Percentiles rank a stretch among this genome's conserved stretches.
Evolutionary conservation across 2,113 vertebrate genomes (phyloP).

Genomic region (Microcebus tavaratra): DNA sequence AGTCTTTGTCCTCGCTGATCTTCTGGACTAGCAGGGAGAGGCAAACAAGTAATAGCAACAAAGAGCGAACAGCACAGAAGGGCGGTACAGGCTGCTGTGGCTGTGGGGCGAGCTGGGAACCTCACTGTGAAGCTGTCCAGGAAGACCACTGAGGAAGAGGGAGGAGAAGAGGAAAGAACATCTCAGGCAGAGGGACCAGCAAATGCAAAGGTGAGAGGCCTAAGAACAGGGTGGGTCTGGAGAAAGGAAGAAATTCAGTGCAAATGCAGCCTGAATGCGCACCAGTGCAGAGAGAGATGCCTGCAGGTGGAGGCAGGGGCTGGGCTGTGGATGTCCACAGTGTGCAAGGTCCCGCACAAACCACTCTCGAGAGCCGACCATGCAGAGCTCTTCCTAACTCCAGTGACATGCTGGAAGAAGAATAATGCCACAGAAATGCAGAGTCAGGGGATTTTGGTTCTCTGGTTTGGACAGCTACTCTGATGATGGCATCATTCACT

Average conservation of each 20-base stretch:
- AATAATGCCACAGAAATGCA: too few species aligned
- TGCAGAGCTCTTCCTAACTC: too few species aligned
- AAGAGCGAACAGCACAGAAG: background rate
- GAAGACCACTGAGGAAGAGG: background rate
- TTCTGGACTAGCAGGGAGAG: background rate
- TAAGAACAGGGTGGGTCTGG: background rate
- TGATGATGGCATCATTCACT: background rate
- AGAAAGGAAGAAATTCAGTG: background rate
- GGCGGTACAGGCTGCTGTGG: accelerated
- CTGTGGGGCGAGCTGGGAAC: too few species aligned
- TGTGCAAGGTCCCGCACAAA: background rate
- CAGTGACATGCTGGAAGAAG: background rate
- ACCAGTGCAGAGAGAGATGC: background rate
- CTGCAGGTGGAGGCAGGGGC: accelerated
- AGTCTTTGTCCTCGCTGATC: too few species aligned
- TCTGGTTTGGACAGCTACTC: background rate
- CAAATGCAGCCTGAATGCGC: background rate
- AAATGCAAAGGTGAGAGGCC: accelerated
- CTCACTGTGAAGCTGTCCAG: too few species aligned
- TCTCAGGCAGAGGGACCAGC: background rate
- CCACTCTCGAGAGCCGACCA: too few species aligned
- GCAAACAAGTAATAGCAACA: background rate
- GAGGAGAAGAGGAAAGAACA: background rate
- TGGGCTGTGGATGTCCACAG: background rate
- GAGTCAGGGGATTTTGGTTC: background rate